Base-by-base conservation (phyloP, 2,113 vertebrate species). In the Pachypanchax playfairii region DNA sequence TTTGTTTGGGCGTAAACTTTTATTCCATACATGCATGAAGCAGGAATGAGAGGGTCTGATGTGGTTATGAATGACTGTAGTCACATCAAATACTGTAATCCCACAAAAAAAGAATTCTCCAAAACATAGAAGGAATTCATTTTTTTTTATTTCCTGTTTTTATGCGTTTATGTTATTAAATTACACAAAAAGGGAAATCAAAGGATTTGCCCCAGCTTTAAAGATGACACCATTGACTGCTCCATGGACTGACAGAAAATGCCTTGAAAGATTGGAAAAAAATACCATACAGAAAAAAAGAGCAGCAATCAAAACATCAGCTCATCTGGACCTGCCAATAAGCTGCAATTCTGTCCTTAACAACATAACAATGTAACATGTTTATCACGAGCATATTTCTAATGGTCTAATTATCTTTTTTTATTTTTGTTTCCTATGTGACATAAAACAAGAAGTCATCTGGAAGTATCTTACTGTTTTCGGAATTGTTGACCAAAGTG, bases 401-500 rank as follows among this genome's bases (percentile, higher is more conserved):
- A n/a, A n/a, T n/a, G 4, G 11, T 18, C 22, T 46, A 20, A 46
- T 22, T 42, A 41, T 13, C 13, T 42, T 47, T 39, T 42, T 77
- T 43, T 20, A 38, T 22, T 68, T 49, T 25, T 50, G 17, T 18
- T 41, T 42, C n/a, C 58, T 29, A 20, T 15, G 28, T 50, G 47
- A 41, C 36, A 35, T 9, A 24, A 21, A 47, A 28, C 0, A 1
- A 52, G 39, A 51, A 59, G 46, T 35, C 3, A 48, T 66, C 74
- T 38, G 10, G 7, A 13, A 56, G 62, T 14, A 15, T 36, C 53
- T 49, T 38, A 44, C n/a, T 77, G 71, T 86, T 86, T 81, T 80
- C 69, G 65, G 50, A 58, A 63, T 66, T 52, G 71, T 41, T 44
- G 35, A 28, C 61, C 44, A 5, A 42, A 64, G 33, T 51, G 18